A percentile compares a stretch with the other conserved stretches of the same genome.
These are phyloP conservation scores for Lucinisca nassula DNA, from an alignment of 2,888 invertebrate genomes.

Conservation along the genomic window DNA sequence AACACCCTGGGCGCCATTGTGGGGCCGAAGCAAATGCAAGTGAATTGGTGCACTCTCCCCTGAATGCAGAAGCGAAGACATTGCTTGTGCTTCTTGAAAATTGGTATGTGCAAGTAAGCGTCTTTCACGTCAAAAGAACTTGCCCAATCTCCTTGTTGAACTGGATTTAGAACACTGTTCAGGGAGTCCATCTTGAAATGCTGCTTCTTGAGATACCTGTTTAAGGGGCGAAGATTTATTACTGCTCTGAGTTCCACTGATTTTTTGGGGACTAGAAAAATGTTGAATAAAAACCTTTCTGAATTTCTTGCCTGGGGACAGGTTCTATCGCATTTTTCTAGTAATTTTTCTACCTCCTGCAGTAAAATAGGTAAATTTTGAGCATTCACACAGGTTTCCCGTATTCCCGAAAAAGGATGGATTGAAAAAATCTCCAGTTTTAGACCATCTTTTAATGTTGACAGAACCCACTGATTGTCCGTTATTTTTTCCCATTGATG, in stretches of 20 bases:
- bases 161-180: constrained; percentile 36
- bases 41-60: constrained; percentile 14
- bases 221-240: constrained; percentile 54
- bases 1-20: not conserved
- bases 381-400: not conserved
- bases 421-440: no score
- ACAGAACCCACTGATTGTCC: constrained; percentile 47
- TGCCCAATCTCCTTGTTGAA: constrained; percentile 47
- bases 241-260: constrained; percentile 45
- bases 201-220: constrained; percentile 39
- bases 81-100: constrained; percentile 24
- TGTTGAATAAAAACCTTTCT: constrained; percentile 54
- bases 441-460: constrained; percentile 40
- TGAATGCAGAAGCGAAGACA: constrained; percentile 29
- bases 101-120: constrained; percentile 45
- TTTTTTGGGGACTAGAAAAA: constrained; percentile 49
- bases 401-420: constrained; percentile 40
- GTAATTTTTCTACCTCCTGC: constrained; percentile 46
- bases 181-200: constrained; percentile 63
- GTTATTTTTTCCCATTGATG: constrained; percentile 48
- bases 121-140: constrained; percentile 37
- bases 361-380: constrained; percentile 19
- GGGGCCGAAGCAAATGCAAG: constrained; percentile 35
- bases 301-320: constrained; percentile 14
- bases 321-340: constrained; percentile 38